Evolutionary conservation across 2,888 invertebrate genomes (phyloP).

Genomic region (Lasioglossum marginatum): DNA sequence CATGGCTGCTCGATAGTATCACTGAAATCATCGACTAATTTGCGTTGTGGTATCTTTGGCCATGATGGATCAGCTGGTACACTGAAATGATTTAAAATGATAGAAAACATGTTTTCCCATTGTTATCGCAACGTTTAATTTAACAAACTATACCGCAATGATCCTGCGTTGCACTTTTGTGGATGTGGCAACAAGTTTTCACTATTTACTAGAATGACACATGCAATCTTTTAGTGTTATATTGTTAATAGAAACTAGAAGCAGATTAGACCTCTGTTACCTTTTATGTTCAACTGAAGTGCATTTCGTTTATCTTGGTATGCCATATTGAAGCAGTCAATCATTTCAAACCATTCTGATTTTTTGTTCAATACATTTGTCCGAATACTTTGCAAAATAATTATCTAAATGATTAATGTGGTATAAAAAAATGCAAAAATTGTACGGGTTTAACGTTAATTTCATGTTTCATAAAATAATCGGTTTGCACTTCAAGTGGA

Average conservation of each 20-base stretch:
- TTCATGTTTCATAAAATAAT: constrained; percentile 52
- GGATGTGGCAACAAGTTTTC: constrained; percentile 75
- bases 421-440: constrained; percentile 51
- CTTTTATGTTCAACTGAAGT: constrained; percentile 77
- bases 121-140: not conserved
- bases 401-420: constrained; percentile 41
- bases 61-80: constrained; percentile 81
- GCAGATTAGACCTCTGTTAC: constrained; percentile 57
- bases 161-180: constrained; percentile 73
- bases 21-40: constrained; percentile 68
- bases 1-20: constrained; percentile 76
- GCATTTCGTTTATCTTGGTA: constrained; percentile 73
- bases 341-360: constrained; percentile 65
- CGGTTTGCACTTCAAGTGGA: constrained; percentile 38
- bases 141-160: constrained; percentile 73
- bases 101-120: not conserved
- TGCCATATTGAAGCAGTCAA: constrained; percentile 77
- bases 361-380: constrained; percentile 45
- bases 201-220: constrained; percentile 74
- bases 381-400: constrained; percentile 32
- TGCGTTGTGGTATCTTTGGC: constrained; percentile 81
- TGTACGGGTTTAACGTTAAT: constrained; percentile 58
- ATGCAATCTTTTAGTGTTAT: constrained; percentile 14
- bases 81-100: constrained; percentile 64
- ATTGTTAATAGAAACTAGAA: constrained; percentile 1